Base-by-base conservation (phyloP, 2,797 vertebrate species). In the Sus cebifrons region DNA sequence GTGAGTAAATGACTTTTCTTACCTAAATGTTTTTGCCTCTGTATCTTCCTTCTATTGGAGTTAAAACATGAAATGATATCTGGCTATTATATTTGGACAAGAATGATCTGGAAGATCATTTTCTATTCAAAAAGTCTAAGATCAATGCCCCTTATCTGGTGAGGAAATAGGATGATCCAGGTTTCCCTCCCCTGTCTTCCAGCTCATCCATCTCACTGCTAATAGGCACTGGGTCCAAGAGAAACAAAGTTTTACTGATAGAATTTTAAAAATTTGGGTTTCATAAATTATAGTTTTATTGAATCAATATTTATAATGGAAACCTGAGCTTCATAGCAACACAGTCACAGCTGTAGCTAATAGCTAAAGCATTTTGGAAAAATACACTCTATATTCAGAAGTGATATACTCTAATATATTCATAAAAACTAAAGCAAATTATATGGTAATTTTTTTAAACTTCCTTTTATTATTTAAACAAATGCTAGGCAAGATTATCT, bases 201-300 rank as follows among this genome's bases (percentile, higher is more conserved):
- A 54, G 5, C 68, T 82, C 68, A 79, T 27, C 25, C 9, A 68
- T 64, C 54, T 96, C 78, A 86, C 86, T 85, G 36, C 62, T 89
- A 83, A 73, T 52, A 73, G 40, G 25, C 29, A 83, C 25, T 64
- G 18, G 21, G 20, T 64, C 7, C 14, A 74, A 16, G 6, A 29
- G 82, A 85, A 49, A 84, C 11, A 60, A n/a, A 62, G 20, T 71
- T 95, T 96, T 77, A 58, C 62, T 89, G 27, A 56, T 54, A 86
- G 73, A 36, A 86, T 73, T 65, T 87, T 62, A 79, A 91, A 81
- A 94, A 92, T 82, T 90, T 92, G 18, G 12, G 20, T 16, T 93
- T 93, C 40, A 65, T 68, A 85, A 91, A 86, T 94, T 36, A 54
- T 56, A 49, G 25, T 89, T 95, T 65, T 65, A 78, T 32, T 68